These are phyloP conservation scores for Loxodonta africana DNA, from an alignment of 2,113 vertebrate genomes.

Conservation along the genomic window DNA sequence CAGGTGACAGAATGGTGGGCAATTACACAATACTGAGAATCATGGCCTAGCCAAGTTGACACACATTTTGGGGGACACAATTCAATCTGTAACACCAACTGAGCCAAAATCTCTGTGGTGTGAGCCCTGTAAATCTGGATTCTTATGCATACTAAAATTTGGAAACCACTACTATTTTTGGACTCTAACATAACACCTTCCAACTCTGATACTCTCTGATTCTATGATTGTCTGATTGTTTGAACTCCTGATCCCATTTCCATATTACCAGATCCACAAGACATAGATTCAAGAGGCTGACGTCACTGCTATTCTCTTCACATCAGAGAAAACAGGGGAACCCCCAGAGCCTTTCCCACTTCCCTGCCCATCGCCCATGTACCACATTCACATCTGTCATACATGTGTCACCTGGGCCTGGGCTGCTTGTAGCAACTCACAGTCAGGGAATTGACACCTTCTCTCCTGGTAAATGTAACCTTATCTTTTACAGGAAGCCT, in stretches of 20 bases:
- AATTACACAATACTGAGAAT: too few species aligned
- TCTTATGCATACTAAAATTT: not conserved
- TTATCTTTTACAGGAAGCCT: not conserved
- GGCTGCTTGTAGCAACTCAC: not conserved
- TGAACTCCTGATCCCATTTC: not conserved
- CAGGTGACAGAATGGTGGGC: too few species aligned
- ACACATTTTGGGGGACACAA: too few species aligned
- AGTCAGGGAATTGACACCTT: not conserved
- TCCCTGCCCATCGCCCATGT: rapidly evolving
- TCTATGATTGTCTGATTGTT: not conserved
- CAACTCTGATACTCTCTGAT: not conserved
- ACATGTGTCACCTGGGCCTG: not conserved
- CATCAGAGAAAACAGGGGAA: not conserved
- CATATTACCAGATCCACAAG: not conserved
- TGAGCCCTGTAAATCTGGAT: not conserved
- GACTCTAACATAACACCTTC: not conserved
- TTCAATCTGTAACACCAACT: too few species aligned
- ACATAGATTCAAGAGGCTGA: not conserved
- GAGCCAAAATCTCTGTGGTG: not conserved
- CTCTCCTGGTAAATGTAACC: not conserved
- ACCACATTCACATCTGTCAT: not conserved
- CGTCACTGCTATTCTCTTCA: not conserved
- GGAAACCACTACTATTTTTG: not conserved
- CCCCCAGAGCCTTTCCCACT: too few species aligned
- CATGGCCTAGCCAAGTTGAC: too few species aligned